Percentiles rank a stretch among this genome's conserved stretches.
These are phyloP conservation scores for Emmelina monodactyla DNA, from an alignment of 2,888 invertebrate species.

Conservation along the genomic window DNA sequence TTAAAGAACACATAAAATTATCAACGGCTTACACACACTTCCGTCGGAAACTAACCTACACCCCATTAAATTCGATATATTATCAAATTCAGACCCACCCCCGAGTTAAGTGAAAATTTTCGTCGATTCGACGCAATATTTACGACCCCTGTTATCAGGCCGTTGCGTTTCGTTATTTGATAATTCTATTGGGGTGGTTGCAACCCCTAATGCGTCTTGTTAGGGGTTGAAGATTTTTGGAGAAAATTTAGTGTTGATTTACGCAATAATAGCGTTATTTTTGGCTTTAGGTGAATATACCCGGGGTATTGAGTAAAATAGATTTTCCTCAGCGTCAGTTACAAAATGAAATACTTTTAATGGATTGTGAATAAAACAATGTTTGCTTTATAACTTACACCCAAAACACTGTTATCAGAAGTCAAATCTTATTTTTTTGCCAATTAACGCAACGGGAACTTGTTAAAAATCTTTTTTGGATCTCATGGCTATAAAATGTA, in stretches of 20 bases:
- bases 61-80: background rate
- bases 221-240: background rate
- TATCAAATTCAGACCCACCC: background rate
- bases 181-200: conserved; percentile 50
- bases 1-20: background rate
- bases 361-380: too few relatives aligned
- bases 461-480: background rate
- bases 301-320: too few relatives aligned
- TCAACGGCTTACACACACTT: background rate
- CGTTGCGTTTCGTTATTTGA: conserved; percentile 58
- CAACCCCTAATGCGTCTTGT: background rate
- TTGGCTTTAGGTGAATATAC: too few relatives aligned
- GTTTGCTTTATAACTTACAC: too few relatives aligned
- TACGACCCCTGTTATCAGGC: conserved; percentile 55
- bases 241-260: background rate
- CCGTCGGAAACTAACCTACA: background rate
- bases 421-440: background rate
- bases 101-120: background rate
- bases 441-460: background rate
- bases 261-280: background rate
- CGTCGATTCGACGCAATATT: conserved; percentile 32
- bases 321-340: too few relatives aligned
- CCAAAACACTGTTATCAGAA: too few relatives aligned
- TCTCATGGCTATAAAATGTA: background rate
- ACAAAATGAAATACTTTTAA: too few relatives aligned